These are phyloP conservation scores for Eudyptes chrysolophus DNA, from an alignment of 2,113 vertebrate genomes.

Conservation along the genomic window DNA sequence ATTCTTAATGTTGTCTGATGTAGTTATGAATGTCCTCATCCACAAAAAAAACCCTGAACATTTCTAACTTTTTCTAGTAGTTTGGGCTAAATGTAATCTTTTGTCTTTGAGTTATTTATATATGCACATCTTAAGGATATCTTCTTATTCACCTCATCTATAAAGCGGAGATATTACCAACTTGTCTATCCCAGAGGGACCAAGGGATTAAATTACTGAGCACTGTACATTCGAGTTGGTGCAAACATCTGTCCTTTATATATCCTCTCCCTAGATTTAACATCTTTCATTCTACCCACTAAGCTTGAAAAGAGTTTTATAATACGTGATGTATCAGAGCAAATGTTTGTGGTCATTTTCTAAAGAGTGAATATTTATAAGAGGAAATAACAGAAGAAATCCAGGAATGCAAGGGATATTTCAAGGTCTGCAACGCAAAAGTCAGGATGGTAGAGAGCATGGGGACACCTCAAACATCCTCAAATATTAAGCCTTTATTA, in stretches of 20 bases:
- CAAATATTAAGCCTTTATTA: not conserved
- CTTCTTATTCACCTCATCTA: not conserved
- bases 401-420: not conserved
- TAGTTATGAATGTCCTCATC: not conserved
- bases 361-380: not conserved
- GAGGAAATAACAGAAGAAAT: not conserved
- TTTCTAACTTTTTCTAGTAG: not conserved
- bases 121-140: not conserved
- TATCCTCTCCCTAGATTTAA: not conserved
- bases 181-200: not conserved
- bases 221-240: not conserved
- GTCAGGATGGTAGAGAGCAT: accelerated
- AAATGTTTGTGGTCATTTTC: not conserved
- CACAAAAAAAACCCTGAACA: not conserved
- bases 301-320: not conserved
- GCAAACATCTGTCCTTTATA: not conserved
- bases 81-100: not conserved
- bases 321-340: accelerated
- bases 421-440: not conserved
- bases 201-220: not conserved
- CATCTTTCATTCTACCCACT: not conserved
- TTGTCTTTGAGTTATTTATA: not conserved
- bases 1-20: slow-evolving; percentile 27
- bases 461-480: not conserved
- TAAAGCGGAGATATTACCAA: not conserved